Base-by-base conservation (phyloP, 2,888 invertebrate genomes). In the Desoria tigrina region DNA sequence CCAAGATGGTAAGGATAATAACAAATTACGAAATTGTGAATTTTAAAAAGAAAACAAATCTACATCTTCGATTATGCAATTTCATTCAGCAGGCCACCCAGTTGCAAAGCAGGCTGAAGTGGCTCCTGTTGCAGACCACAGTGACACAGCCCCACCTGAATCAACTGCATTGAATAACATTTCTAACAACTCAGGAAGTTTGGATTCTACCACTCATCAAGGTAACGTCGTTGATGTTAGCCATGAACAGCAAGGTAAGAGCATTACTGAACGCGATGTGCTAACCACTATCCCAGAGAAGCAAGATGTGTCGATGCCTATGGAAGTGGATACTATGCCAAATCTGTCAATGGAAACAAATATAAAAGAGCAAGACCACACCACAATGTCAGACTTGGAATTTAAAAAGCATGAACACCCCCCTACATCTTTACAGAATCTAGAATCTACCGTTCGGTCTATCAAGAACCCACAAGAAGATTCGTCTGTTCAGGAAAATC, bases 101-200 rank as follows among this genome's bases (percentile, higher is more conserved):
- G 27, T 58, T 26, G 58, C 42, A 6, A 58, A 58, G 27, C 58
- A 58, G n/a, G 42, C 37, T n/a, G 58, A 42, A 24, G 58, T 28
- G 2, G 39, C 58, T 16, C 39, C 58, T 27, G 58, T 58, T 2
- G 21, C 58, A n/a, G 58, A 58, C 9, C 24, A 49, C 24, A 27
- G 42, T 24, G 42, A 58, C 26, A 58, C 58, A 42, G 42, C 45
- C n/a, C 58, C 58, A 45, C 37, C 42, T 14, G 58, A 58, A 49
- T 58, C 58, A 14, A 39, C 42, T 9, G 58, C 58, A 16, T 26
- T 58, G 18, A 58, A 58, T 45, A 58, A 58, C 26, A 58, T 58
- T 58, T 58, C 58, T 4, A 42, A 45, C 18, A 54, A 18, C 28
- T 54, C 54, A 26, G 21, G 26, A 6, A 7, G 7, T 14, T 18